Conservation (phyloP, 2,888 invertebrate genomes). For the Papilio protenor region DNA sequence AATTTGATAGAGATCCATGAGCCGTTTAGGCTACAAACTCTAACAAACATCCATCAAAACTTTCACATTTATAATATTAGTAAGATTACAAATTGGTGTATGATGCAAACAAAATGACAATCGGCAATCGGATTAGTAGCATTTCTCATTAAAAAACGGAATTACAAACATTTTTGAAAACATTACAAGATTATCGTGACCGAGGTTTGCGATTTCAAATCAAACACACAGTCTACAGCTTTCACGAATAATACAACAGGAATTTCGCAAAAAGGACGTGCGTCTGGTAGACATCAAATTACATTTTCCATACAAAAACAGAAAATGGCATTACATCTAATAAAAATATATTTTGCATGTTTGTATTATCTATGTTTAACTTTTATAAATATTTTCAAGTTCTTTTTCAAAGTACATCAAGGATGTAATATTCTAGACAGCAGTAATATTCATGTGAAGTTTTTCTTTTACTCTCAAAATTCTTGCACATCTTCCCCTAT, state of each 20-base stretch:
- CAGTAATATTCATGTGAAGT: background rate
- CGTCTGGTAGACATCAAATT: background rate
- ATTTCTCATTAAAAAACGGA: background rate
- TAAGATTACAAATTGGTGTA: background rate
- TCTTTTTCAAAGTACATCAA: background rate
- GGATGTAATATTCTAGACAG: background rate
- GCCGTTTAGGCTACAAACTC: no score
- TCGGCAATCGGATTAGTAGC: background rate
- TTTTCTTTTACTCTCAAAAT: background rate
- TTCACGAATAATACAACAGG: background rate
- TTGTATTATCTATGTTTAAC: background rate
- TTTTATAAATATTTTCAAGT: no score
- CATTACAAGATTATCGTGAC: slow-evolving; percentile 1
- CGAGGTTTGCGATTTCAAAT: background rate
- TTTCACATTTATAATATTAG: no score
- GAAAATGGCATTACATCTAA: background rate
- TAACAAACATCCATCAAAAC: no score
- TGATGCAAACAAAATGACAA: background rate
- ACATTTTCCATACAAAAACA: background rate
- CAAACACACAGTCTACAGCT: background rate
- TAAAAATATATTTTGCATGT: no score
- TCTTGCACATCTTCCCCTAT: background rate
- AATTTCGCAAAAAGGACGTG: background rate
- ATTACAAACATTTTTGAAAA: background rate
- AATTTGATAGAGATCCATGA: no score